Evolutionary conservation across 2,888 invertebrate species (phyloP).

Genomic region (Conops quadrifasciatus): DNA sequence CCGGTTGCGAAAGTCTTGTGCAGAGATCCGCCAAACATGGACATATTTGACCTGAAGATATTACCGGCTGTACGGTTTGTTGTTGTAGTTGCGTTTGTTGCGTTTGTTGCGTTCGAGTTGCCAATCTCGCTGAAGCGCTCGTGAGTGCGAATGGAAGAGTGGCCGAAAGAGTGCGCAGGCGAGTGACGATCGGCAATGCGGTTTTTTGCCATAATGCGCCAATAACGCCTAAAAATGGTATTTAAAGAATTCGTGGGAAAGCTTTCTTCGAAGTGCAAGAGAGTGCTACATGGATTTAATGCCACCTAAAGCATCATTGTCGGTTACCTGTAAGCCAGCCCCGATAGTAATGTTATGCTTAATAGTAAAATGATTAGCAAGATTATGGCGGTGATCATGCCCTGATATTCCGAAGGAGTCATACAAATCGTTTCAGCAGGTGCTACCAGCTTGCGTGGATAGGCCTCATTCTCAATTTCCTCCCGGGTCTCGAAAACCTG

Average conservation of each 20-base stretch:
- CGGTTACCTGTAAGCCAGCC: constrained; percentile 79
- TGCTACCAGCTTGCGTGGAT: constrained; percentile 72
- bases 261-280: background rate
- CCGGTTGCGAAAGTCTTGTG: constrained; percentile 76
- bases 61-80: constrained; percentile 54
- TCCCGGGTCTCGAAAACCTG: constrained; percentile 85
- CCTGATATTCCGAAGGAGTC: constrained; percentile 84
- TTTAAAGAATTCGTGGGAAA: background rate
- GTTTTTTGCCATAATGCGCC: constrained; percentile 81
- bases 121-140: constrained; percentile 64
- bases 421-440: constrained; percentile 79
- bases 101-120: constrained; percentile 50
- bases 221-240: constrained; percentile 73
- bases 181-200: constrained; percentile 67
- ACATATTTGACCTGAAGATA: constrained; percentile 63
- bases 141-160: constrained; percentile 66
- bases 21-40: constrained; percentile 74
- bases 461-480: constrained; percentile 72
- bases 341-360: constrained; percentile 76
- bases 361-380: constrained; percentile 78
- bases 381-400: constrained; percentile 81
- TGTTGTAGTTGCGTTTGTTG: constrained; percentile 54
- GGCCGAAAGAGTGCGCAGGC: constrained; percentile 61
- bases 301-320: too few relatives aligned
- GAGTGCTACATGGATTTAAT: background rate